Evolutionary conservation across 2,888 invertebrate genomes (phyloP).

Genomic region (Capitulum mitella): DNA sequence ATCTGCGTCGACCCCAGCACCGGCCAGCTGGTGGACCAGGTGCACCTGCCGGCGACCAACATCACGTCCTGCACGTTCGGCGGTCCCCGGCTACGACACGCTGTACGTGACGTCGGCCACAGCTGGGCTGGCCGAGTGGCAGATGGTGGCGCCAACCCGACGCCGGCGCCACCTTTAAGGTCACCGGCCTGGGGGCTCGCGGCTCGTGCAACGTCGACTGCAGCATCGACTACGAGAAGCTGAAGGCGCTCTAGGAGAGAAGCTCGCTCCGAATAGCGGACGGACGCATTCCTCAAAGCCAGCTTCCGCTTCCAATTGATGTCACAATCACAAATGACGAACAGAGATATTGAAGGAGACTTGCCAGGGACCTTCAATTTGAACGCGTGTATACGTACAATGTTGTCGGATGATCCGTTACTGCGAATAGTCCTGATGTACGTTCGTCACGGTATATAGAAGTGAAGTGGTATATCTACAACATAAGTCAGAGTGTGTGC

Average conservation of each 20-base stretch:
- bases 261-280: no score
- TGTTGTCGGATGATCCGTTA: no score
- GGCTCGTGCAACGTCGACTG: constrained; percentile 27
- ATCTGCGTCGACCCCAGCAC: constrained; percentile 32
- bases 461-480: no score
- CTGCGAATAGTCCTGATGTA: no score
- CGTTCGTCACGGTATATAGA: no score
- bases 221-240: constrained; percentile 20
- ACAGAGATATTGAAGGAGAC: no score
- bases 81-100: constrained; percentile 42
- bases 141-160: constrained; percentile 27
- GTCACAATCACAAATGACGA: no score
- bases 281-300: no score
- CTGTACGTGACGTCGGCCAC: constrained; percentile 44
- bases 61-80: constrained; percentile 46
- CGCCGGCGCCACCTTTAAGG: constrained; percentile 30
- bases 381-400: no score
- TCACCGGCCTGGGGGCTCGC: constrained; percentile 30
- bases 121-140: constrained; percentile 37
- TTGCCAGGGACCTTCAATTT: no score
- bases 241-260: not conserved
- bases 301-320: no score
- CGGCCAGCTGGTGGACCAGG: constrained; percentile 38
- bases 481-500: no score
- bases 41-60: constrained; percentile 41